Evolutionary conservation across 2,113 vertebrate genomes (phyloP), one percentile per base, ranked within the genome.

Genomic region (Orcinus orca): DNA sequence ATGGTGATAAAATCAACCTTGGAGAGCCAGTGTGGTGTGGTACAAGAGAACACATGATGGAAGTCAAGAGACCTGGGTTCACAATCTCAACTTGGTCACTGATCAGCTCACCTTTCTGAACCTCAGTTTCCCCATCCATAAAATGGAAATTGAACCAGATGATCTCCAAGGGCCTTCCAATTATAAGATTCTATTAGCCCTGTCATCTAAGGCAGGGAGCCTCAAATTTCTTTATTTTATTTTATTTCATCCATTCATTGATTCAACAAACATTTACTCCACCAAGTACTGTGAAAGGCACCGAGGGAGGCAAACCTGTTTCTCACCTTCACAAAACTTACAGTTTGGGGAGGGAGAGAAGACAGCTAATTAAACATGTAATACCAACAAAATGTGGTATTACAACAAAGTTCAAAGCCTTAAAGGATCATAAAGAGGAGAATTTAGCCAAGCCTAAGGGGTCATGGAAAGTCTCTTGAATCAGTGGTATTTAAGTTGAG

Each of bases 211-310:
- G 44, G 29, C 36, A 90, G 26, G 18, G 8, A 67, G 25, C 17
- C 68, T 20, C 26, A 58, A 77, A 47, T 73, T 70, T 36, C 21
- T 58, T 93, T 36, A 36, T 77, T 95, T 84, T 8, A 58, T 58
- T 58, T 58, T 58, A 58, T 41, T 81, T 62, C 23, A 65, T 80
- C 65, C 53, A 60, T 62, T 93, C 5, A 62, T 38, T 79, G 15
- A 94, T 62, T 89, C 82, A 79, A 68, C 10, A 58, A 80, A 84
- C 84, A 96, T 90, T 95, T 80, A 82, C 93, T 83, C 55, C 89
- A 6, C 7, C 82, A 82, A 26, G 62, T 53, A 76, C 2, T 6
- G 2, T 89, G 38, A 95, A 94, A 93, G 58, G 44, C 2, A 14
- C 23, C 60, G 12, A 68, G 18, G 15, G 58, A 96, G 29, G 50